Conservation (phyloP, 2,113 vertebrate genomes). For the Clarias magur region DNA sequence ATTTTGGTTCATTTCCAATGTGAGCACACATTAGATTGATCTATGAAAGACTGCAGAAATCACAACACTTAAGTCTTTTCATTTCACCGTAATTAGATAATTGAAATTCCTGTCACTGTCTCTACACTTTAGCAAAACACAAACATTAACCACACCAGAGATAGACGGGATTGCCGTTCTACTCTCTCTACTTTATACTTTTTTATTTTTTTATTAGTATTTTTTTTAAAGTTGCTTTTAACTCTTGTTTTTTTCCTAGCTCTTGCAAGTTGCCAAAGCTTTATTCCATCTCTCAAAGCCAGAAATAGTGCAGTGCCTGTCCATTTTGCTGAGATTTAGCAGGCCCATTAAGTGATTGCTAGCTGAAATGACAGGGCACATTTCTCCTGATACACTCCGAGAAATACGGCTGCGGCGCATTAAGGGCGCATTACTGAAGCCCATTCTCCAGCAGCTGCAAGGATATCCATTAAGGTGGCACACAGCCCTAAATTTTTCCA, state of each 20-base stretch:
- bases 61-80: constrained; percentile 99
- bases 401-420: constrained; percentile 81
- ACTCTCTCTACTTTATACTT: constrained; percentile 58
- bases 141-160: constrained; percentile 78
- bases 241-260: constrained; percentile 57
- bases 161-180: constrained; percentile 67
- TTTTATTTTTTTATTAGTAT: constrained; percentile 42
- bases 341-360: constrained; percentile 95
- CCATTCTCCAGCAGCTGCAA: constrained; percentile 72
- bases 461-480: constrained; percentile 78
- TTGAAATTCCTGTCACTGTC: constrained; percentile 99
- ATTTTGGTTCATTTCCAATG: constrained; percentile 95
- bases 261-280: constrained; percentile 78
- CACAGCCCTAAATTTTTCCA: constrained; percentile 80
- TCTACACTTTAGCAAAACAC: constrained; percentile 90
- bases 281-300: constrained; percentile 80
- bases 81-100: constrained; percentile 99
- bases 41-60: constrained; percentile 94
- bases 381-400: constrained; percentile 78
- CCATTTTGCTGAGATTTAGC: constrained; percentile 88
- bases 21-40: constrained; percentile 97
- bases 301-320: constrained; percentile 85
- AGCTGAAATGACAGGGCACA: constrained; percentile 85
- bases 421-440: constrained; percentile 72
- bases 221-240: constrained; percentile 50